Base-by-base conservation (phyloP, 2,113 vertebrate genomes). In the Ascaphus truei region DNA sequence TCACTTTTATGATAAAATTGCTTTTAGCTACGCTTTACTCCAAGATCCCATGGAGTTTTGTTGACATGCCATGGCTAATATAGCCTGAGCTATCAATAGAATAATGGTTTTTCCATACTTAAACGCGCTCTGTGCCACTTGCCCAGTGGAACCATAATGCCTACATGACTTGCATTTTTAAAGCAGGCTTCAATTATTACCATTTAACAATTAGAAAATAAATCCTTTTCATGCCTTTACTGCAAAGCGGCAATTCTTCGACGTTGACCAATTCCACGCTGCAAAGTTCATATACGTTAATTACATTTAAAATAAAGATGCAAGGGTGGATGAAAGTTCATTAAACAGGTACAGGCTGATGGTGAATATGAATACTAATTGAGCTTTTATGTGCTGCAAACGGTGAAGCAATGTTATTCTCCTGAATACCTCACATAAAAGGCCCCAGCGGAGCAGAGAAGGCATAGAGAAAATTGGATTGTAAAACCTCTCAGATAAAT, bases 251-350 rank as follows among this genome's bases (percentile, higher is more conserved):
- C 2, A 30, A 18, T 4, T 15, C 3, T 12, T 61, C 36, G 3
- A 10, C 58, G 7, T 11, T 11, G 58, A 3, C 12, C 45, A 6
- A 39, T 27, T 37, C 56, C 23, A 30, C 16, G 9, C 36, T 18
- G 20, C 25, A 60, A 73, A 65, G 30, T 87, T 61, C 0, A 7
- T 76, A 82, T 83, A 78, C 83, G 79, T 83, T 86, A 85, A 88
- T 89, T 90, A 87, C 86, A 85, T 76, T 77, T 85, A 78, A 72
- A 66, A 60, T 60, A 60, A 84, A 86, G 82, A 22, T n/a, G 56
- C 83, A 75, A 72, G 81, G 84, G 67, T 77, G 73, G 68, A 79
- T 85, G 77, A 86, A 85, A 83, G 82, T 86, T 85, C 84, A 82
- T 81, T 84, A 74, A 79, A 80, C 66, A 86, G 79, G 68, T 79